Base-by-base conservation (phyloP, 2,888 invertebrate genomes). In the Drosophila neotestacea region DNA sequence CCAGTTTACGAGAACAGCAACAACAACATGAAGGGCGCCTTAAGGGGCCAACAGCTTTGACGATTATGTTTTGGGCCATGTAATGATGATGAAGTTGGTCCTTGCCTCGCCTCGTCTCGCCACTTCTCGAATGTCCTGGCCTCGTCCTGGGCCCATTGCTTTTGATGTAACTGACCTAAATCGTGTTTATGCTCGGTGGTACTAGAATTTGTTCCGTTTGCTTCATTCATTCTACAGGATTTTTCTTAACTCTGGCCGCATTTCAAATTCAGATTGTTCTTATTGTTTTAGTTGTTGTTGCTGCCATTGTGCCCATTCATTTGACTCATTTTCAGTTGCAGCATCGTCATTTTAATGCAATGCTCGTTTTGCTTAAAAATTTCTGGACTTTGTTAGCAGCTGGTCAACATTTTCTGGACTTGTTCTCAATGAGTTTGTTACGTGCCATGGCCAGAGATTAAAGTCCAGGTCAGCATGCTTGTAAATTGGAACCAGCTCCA, bases 141-240 rank as follows among this genome's bases (percentile, higher is more conserved):
- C 68, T 44, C 54, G 56, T 44, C 46, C 42, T 76, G 77, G 71
- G 65, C 68, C 70, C 83, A 79, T 77, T 83, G 85, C 87, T 82
- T 79, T 88, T 85, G 78, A 86, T 89, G 83, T 71, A 82, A 81
- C 81, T 89, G 90, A 88, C 89, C 89, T 79, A 90, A 88, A 89
- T 89, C 82, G 76, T 70, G 67, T 42, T 77, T 72, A 77, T 70
- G 64, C 63, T 68, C 60, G 36, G 51, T 48, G 63, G 62, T 70
- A 52, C 69, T 50, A 50, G 55, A 70, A 70, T 63, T 60, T 51
- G 44, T 68, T 73, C 58, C 47, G 55, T 65, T 69, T 65, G 58
- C 61, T 58, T 64, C 69, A 62, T 47, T 72, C 61, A 70, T 63
- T 73, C 72, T 78, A 76, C 69, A 72, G 60, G 63, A 60, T 64